phyloP scores from a whole-genome alignment of 2,888 invertebrate genomes.

The Mythimna impura region DNA sequence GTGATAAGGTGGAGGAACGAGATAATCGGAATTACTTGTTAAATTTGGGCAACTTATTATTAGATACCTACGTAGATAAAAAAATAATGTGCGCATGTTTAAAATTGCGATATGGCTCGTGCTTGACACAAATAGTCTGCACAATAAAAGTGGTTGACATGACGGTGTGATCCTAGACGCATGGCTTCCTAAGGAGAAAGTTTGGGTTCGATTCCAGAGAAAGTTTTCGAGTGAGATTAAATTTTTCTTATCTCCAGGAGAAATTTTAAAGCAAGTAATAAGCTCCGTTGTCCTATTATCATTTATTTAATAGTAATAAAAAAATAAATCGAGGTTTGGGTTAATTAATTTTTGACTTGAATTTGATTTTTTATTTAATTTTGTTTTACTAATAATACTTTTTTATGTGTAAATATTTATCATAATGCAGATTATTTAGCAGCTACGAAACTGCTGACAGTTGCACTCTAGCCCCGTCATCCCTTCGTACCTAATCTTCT shows the following conservation, averaged over 20 bases:
- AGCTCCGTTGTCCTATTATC: no score
- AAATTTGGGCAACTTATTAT: background rate
- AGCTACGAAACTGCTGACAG: no score
- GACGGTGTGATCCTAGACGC: background rate
- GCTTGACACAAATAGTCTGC: constrained; percentile 3
- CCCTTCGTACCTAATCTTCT: no score
- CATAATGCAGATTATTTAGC: no score
- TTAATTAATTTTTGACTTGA: no score
- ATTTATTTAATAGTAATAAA: no score
- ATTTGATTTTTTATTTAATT: no score
- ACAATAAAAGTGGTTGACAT: background rate
- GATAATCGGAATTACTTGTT: background rate
- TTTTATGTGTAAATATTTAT: no score
- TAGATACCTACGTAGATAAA: constrained; percentile 12
- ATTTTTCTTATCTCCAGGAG: background rate
- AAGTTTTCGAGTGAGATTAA: background rate
- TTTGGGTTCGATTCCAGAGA: background rate
- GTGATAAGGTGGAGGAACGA: background rate
- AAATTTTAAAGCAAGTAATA: background rate
- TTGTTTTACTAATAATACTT: no score
- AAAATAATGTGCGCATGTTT: constrained; percentile 6
- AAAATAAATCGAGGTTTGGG: no score
- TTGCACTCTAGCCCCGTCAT: no score
- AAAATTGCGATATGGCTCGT: constrained; percentile 7
- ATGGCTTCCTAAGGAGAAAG: background rate